Percentiles rank a stretch among this genome's conserved stretches.
Conservation (phyloP, 2,888 invertebrate genomes). For the Dryobotodes eremita region DNA sequence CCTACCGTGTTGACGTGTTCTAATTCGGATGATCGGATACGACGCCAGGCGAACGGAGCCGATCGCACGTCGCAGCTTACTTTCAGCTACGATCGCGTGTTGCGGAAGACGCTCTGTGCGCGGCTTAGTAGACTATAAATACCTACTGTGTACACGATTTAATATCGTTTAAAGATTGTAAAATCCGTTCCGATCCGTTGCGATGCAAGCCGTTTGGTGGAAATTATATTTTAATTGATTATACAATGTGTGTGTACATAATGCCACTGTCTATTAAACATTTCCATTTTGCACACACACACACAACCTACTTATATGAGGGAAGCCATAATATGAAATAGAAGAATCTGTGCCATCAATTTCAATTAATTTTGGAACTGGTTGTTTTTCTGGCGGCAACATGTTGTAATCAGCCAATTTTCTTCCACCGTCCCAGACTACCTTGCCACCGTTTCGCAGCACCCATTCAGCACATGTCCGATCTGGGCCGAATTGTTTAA, state of each 20-base stretch:
- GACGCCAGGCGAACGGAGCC: no score
- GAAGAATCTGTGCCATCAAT: slow-evolving; percentile 95
- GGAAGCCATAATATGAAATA: slow-evolving; percentile 96
- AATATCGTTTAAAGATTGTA: no score
- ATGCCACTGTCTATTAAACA: not conserved
- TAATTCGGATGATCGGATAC: no score
- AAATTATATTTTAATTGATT: not conserved
- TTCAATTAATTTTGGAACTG: slow-evolving; percentile 90
- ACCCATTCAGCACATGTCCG: slow-evolving; percentile 99
- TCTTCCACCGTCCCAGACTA: slow-evolving; percentile 93
- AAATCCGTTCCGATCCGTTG: no score
- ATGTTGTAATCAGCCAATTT: slow-evolving; percentile 93
- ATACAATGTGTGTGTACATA: not conserved
- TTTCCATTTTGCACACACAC: not conserved
- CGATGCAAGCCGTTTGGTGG: no score
- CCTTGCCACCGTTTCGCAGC: slow-evolving; percentile 96
- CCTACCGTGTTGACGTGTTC: no score
- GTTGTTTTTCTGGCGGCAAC: slow-evolving; percentile 91
- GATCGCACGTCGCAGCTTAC: no score
- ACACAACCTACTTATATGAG: slow-evolving; percentile 92
- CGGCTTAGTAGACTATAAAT: no score
- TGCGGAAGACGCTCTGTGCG: no score
- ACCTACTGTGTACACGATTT: no score
- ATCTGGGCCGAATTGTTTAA: slow-evolving; percentile 95
- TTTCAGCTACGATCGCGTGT: no score